Evolutionary conservation across 2,888 invertebrate species (phyloP).

Genomic region (Caradrina clavipalpis): DNA sequence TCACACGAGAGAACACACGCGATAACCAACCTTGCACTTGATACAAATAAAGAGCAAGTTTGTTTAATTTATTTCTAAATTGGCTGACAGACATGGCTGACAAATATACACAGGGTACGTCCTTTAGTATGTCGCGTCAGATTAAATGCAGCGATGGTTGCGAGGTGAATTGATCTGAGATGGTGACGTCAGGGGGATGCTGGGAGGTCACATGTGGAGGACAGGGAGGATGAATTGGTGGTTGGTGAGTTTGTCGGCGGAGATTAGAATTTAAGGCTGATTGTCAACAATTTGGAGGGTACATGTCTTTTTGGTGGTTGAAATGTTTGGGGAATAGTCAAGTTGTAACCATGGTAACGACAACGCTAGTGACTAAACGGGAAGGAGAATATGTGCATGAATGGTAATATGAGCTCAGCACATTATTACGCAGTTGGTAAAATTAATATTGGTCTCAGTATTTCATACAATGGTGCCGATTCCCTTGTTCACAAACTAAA

Average conservation of each 20-base stretch:
- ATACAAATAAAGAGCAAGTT: conserved; percentile 16
- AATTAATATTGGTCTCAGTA: too few species aligned
- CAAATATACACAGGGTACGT: conserved; percentile 74
- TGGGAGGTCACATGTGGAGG: conserved; percentile 16
- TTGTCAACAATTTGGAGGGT: conserved; percentile 23
- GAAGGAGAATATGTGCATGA: too few species aligned
- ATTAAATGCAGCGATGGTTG: conserved; percentile 72
- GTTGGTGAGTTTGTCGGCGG: conserved; percentile 16
- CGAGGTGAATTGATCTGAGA: conserved; percentile 72
- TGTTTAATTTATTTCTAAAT: conserved; percentile 39
- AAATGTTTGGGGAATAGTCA: background rate
- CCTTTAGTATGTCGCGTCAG: conserved; percentile 75
- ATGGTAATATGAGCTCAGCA: background rate
- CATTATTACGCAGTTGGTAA: too few species aligned
- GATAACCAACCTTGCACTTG: conserved; percentile 9
- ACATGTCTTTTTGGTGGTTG: background rate
- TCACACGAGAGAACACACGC: conserved; percentile 7
- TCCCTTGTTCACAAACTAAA: too few species aligned
- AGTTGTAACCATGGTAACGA: too few species aligned
- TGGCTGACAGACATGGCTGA: conserved; percentile 61
- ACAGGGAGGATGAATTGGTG: conserved; percentile 39
- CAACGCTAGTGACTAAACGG: background rate
- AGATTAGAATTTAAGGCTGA: conserved; percentile 36
- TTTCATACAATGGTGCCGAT: too few species aligned
- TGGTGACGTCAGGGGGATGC: conserved; percentile 55